Conservation (phyloP, 2,888 invertebrate genomes). For the Therioaphis trifolii region DNA sequence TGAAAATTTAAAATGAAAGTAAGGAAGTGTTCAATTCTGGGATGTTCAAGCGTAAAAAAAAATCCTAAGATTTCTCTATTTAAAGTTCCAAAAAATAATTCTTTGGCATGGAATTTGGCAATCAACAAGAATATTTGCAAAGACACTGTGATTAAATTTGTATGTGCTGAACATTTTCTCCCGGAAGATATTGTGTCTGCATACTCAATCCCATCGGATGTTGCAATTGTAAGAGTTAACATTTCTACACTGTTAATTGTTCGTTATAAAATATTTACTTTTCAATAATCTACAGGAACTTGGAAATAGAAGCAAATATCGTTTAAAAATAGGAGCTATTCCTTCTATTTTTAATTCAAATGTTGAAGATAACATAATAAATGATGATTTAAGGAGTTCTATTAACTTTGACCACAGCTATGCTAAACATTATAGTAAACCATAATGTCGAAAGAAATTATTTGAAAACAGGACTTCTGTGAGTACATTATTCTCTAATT, state of each 20-base stretch:
- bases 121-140: neutral
- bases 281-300: neutral
- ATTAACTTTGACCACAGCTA: no score
- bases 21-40: neutral
- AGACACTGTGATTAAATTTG: neutral
- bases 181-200: no score
- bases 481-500: no score
- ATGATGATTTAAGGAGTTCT: neutral
- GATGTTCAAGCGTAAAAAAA: slow-evolving; percentile 8
- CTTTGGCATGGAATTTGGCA: no score
- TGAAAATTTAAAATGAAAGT: neutral
- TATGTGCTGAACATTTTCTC: neutral
- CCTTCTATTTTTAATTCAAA: slow-evolving; percentile 1
- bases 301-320: no score
- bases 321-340: no score
- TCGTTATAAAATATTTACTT: neutral
- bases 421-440: neutral
- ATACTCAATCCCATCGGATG: neutral
- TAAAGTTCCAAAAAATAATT: no score
- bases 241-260: neutral
- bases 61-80: slow-evolving; percentile 19
- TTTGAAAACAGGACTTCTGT: no score
- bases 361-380: neutral
- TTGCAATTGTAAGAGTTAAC: neutral
- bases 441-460: neutral